phyloP scores from a whole-genome alignment of 2,888 invertebrate genomes.

The Blastobasis adustella region DNA sequence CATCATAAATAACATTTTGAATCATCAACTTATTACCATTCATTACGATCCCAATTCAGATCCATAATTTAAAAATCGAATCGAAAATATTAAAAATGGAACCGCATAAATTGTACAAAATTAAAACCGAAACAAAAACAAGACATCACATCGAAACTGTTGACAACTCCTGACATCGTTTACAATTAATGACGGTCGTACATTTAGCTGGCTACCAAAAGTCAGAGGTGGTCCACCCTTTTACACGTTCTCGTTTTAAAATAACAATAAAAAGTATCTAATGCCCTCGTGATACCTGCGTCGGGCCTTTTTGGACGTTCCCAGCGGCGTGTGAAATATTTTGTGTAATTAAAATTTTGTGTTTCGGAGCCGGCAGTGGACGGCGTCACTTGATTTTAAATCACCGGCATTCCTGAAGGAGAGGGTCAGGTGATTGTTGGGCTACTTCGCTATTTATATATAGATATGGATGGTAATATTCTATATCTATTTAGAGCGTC shows the following conservation, averaged over 20 bases:
- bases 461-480: too few species aligned
- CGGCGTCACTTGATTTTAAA: constrained; percentile 1
- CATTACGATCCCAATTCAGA: not conserved
- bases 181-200: constrained; percentile 65
- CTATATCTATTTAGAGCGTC: too few species aligned
- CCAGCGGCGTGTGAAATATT: constrained; percentile 47
- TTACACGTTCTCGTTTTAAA: constrained; percentile 26
- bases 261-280: constrained; percentile 29
- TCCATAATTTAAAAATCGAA: constrained; percentile 1
- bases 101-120: constrained; percentile 55
- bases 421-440: too few species aligned
- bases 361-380: constrained; percentile 14
- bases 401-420: not conserved
- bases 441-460: too few species aligned
- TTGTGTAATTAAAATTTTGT: constrained; percentile 45
- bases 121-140: constrained; percentile 35
- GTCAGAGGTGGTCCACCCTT: constrained; percentile 67
- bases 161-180: constrained; percentile 63
- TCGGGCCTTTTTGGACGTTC: not conserved
- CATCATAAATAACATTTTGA: constrained; percentile 5
- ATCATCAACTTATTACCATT: constrained; percentile 1
- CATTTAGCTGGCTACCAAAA: constrained; percentile 57
- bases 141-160: constrained; percentile 53
- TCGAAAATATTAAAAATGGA: constrained; percentile 2
- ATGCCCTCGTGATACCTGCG: constrained; percentile 33